Evolutionary conservation across 2,113 vertebrate genomes (phyloP).

Genomic region (Strix aluco): DNA sequence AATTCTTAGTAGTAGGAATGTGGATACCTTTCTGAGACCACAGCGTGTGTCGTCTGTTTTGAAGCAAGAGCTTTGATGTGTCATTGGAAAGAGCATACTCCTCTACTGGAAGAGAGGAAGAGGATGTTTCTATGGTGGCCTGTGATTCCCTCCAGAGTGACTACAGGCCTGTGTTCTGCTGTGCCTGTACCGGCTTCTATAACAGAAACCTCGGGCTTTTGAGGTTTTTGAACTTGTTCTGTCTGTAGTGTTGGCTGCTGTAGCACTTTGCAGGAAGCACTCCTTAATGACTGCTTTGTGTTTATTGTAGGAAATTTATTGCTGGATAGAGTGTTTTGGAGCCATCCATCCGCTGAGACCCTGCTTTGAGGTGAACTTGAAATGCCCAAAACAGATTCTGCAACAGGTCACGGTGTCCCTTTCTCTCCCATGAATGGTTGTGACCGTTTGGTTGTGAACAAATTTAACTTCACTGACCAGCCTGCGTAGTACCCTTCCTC

Average conservation of each 20-base stretch:
- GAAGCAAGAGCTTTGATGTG: neutral
- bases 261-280: neutral
- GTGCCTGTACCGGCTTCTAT: neutral
- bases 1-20: neutral
- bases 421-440: neutral
- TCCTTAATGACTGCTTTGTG: neutral
- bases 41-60: neutral
- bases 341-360: neutral
- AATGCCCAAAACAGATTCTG: neutral
- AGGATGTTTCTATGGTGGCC: neutral
- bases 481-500: neutral
- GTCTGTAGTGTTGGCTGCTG: neutral
- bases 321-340: neutral
- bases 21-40: neutral
- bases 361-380: neutral
- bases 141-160: neutral
- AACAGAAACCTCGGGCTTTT: neutral
- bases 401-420: neutral
- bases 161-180: rapidly evolving
- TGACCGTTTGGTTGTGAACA: neutral
- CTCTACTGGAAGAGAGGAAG: neutral
- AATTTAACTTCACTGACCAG: neutral
- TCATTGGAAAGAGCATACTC: neutral
- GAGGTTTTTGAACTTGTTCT: neutral
- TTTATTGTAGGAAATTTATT: neutral